A percentile compares a stretch with the other conserved stretches of the same genome.
phyloP scores from a whole-genome alignment of 2,888 invertebrate species.

The Metalampra italica region DNA sequence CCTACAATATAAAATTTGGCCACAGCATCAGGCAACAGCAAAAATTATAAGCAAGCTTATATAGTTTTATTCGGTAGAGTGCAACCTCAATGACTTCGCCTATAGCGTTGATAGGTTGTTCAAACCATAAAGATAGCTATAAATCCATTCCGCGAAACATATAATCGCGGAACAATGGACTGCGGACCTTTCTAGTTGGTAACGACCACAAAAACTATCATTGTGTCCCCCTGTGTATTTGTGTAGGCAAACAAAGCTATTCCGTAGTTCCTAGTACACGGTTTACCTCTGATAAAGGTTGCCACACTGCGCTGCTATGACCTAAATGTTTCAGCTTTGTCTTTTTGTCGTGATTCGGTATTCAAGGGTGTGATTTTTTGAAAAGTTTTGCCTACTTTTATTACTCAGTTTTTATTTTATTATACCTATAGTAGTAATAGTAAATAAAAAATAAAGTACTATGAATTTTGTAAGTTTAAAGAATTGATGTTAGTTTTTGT shows the following conservation, averaged over 20 bases:
- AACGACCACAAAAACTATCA: conserved; percentile 46
- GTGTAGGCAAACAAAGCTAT: conserved; percentile 53
- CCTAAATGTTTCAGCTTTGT: not conserved
- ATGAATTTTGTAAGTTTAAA: too few relatives aligned
- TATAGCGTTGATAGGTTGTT: not conserved
- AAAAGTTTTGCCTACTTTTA: too few relatives aligned
- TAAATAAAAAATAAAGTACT: too few relatives aligned
- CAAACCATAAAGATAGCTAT: not conserved
- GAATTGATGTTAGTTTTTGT: too few relatives aligned
- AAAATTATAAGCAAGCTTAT: too few relatives aligned
- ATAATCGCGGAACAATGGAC: not conserved
- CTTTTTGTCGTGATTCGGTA: not conserved
- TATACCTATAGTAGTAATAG: too few relatives aligned
- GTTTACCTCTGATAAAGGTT: conserved; percentile 33
- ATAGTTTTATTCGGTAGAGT: too few relatives aligned
- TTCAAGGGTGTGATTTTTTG: too few relatives aligned
- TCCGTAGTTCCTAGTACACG: conserved; percentile 49
- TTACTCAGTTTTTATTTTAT: too few relatives aligned
- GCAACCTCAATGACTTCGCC: not conserved
- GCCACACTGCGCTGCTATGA: not conserved
- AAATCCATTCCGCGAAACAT: not conserved
- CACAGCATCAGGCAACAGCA: too few relatives aligned
- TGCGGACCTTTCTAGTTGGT: conserved; percentile 16
- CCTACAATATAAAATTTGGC: too few relatives aligned
- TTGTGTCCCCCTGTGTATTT: conserved; percentile 55